A percentile compares a stretch with the other conserved stretches of the same genome.
phyloP scores from a whole-genome alignment of 2,113 vertebrate species.

The Lamprologus speciosus region DNA sequence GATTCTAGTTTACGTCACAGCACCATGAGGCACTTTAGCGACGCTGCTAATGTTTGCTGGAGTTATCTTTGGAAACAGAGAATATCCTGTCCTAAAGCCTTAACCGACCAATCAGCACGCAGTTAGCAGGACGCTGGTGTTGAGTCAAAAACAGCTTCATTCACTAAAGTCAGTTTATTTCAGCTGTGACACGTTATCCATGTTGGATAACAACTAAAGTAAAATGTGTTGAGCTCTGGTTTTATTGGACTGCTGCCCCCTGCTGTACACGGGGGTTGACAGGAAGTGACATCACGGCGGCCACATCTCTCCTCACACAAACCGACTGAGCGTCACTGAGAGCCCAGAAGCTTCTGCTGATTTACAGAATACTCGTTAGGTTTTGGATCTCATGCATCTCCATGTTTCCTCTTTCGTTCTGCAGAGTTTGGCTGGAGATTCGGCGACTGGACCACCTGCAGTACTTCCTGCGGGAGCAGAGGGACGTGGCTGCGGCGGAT shows the following conservation, averaged over 20 bases:
- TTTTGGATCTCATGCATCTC: not conserved
- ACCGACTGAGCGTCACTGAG: not conserved
- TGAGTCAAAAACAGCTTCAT: not conserved
- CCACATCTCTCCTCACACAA: not conserved
- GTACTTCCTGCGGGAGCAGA: slow-evolving; percentile 76
- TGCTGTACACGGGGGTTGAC: not conserved
- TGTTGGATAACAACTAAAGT: not conserved
- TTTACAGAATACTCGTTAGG: not conserved
- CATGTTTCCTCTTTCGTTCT: not conserved
- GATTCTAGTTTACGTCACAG: not conserved
- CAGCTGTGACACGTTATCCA: not conserved
- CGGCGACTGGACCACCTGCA: slow-evolving; percentile 77
- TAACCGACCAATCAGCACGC: not conserved
- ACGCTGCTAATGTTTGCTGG: not conserved
- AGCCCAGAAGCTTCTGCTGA: not conserved
- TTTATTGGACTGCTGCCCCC: not conserved
- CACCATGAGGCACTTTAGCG: rapidly evolving
- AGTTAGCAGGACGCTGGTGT: not conserved
- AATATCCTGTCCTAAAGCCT: not conserved
- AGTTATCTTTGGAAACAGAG: not conserved
- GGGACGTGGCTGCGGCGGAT: slow-evolving; percentile 68
- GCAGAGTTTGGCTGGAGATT: slow-evolving; percentile 77
- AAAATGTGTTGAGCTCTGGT: not conserved
- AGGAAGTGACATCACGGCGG: not conserved
- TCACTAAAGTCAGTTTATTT: not conserved